These are phyloP conservation scores for Theocolax elegans DNA, from an alignment of 1,140 invertebrate genomes.

Conservation along the genomic window DNA sequence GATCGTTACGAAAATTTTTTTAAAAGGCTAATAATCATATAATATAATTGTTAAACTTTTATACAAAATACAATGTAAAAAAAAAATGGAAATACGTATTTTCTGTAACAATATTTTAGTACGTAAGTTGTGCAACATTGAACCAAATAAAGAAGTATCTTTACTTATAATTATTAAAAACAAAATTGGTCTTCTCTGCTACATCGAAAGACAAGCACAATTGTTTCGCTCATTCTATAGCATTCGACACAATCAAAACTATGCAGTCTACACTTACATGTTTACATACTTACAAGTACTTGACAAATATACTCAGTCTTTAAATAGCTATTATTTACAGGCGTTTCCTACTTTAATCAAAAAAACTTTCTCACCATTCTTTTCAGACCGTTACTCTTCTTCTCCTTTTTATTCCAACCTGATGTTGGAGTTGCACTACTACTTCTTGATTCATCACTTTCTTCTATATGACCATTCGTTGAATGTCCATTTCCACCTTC, in stretches of 20 bases:
- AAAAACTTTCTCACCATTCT: conserved; percentile 77
- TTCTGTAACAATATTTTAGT: too few species aligned
- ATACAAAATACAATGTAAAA: too few species aligned
- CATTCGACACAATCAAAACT: conserved; percentile 12
- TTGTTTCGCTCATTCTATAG: neutral
- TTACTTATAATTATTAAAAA: neutral
- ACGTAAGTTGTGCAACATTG: too few species aligned
- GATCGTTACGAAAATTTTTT: too few species aligned
- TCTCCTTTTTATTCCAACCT: conserved; percentile 62
- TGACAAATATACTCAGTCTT: conserved; percentile 35
- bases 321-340: conserved; percentile 25
- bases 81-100: too few species aligned
- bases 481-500: conserved; percentile 57
- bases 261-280: conserved; percentile 23
- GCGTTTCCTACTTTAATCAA: conserved; percentile 63
- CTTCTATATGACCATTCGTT: conserved; percentile 56
- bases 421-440: conserved; percentile 57
- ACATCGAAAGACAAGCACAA: conserved; percentile 16
- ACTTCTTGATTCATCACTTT: conserved; percentile 67
- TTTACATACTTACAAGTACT: conserved; percentile 29
- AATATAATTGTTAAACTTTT: too few species aligned
- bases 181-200: neutral
- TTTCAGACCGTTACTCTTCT: conserved; percentile 69
- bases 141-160: conserved; percentile 3
- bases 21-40: too few species aligned